Conservation (phyloP, 2,888 invertebrate genomes). For the Artemia sinica region DNA sequence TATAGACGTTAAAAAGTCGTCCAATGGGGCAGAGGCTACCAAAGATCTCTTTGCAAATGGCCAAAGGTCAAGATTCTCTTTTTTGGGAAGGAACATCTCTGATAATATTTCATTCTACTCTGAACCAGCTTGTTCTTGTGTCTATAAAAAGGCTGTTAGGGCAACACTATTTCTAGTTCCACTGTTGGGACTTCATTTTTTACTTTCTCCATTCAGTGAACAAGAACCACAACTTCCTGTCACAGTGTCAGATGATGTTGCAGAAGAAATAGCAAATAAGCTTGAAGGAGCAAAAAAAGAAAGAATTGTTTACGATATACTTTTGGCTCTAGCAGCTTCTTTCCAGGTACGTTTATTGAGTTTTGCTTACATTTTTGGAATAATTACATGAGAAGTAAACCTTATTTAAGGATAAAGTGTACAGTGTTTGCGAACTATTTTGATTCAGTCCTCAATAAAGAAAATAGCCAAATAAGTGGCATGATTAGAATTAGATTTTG, state of each 20-base stretch:
- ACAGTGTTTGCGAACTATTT: too few species aligned
- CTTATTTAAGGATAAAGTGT: too few species aligned
- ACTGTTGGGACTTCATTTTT: slow-evolving; percentile 52
- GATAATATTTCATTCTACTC: neutral
- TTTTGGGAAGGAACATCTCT: neutral
- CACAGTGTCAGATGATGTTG: neutral
- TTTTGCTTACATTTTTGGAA: too few species aligned
- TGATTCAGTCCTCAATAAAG: too few species aligned
- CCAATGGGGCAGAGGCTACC: too few species aligned
- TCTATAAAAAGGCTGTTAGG: slow-evolving; percentile 42
- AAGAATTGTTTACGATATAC: slow-evolving; percentile 4
- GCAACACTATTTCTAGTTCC: slow-evolving; percentile 59
- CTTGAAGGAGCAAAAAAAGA: neutral
- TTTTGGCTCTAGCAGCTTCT: slow-evolving; percentile 3
- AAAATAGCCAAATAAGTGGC: too few species aligned
- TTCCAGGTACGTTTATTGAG: neutral
- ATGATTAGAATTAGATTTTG: too few species aligned
- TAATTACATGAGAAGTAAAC: too few species aligned
- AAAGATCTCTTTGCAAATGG: too few species aligned
- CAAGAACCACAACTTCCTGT: slow-evolving; percentile 26
- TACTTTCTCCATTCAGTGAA: slow-evolving; percentile 46
- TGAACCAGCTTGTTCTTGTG: neutral
- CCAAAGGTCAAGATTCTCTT: too few species aligned
- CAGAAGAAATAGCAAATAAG: slow-evolving; percentile 1
- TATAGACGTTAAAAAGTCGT: too few species aligned